A percentile compares a stretch with the other conserved stretches of the same genome.
Conservation (phyloP, 2,113 vertebrate genomes). For the Serinus canaria region DNA sequence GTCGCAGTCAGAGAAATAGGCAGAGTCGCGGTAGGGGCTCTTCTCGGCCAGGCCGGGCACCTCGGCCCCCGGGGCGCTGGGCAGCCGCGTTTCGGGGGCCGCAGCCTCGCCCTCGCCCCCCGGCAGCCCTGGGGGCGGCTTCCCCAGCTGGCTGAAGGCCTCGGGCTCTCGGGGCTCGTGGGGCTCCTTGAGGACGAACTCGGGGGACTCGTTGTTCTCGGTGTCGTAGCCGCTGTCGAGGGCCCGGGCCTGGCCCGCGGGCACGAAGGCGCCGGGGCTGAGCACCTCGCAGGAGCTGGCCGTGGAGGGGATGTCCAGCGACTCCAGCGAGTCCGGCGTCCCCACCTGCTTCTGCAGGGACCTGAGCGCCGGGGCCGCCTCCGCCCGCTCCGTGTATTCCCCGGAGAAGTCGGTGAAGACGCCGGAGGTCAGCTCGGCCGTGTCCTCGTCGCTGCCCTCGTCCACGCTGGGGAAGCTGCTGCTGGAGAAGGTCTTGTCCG, state of each 20-base stretch:
- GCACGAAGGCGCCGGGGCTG: slow-evolving; percentile 73
- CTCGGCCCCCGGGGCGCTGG: slow-evolving; percentile 57
- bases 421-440: slow-evolving; percentile 81
- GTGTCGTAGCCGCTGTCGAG: slow-evolving; percentile 96
- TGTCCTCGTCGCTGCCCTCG: slow-evolving; percentile 77
- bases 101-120: slow-evolving; percentile 63
- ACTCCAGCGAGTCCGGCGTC: slow-evolving; percentile 86
- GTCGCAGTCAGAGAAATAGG: slow-evolving; percentile 95
- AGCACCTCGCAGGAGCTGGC: slow-evolving; percentile 80
- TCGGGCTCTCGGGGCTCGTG: slow-evolving; percentile 77
- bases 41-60: slow-evolving; percentile 76
- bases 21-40: slow-evolving; percentile 90
- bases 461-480: slow-evolving; percentile 74
- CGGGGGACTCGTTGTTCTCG: slow-evolving; percentile 93
- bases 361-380: slow-evolving; percentile 67
- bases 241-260: slow-evolving; percentile 82
- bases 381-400: slow-evolving; percentile 71
- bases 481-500: slow-evolving; percentile 72
- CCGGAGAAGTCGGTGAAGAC: slow-evolving; percentile 80
- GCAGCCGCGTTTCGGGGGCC: slow-evolving; percentile 36
- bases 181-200: slow-evolving; percentile 89
- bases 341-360: slow-evolving; percentile 86
- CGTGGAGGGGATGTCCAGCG: slow-evolving; percentile 82
- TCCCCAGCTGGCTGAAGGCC: slow-evolving; percentile 56
- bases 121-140: not conserved